Evolutionary conservation across 2,888 invertebrate species (phyloP).

Genomic region (Tetanocera ferruginea): DNA sequence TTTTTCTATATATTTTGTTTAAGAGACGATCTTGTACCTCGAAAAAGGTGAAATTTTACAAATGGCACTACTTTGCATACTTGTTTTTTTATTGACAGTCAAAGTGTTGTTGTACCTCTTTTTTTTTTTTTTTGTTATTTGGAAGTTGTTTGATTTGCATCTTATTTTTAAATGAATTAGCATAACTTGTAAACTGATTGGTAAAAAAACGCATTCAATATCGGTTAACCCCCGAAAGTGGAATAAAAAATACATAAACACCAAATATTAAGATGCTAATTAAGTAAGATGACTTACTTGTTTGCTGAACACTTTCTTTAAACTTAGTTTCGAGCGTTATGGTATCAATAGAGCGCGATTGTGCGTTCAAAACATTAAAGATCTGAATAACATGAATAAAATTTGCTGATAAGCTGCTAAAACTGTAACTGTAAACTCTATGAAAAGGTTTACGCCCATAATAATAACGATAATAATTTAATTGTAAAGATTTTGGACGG

Average conservation of each 20-base stretch:
- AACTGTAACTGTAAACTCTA: neutral
- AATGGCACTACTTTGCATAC: neutral
- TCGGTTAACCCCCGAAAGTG: neutral
- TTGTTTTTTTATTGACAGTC: neutral
- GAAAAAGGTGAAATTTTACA: conserved; percentile 6
- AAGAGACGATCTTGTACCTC: neutral
- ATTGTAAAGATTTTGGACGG: too few species aligned
- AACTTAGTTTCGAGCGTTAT: neutral
- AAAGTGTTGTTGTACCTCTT: neutral
- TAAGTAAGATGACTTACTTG: neutral
- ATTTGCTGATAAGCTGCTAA: neutral
- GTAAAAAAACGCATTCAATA: neutral
- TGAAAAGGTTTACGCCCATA: neutral
- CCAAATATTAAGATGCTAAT: neutral
- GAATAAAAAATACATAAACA: neutral
- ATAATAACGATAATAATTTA: too few species aligned
- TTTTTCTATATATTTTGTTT: neutral
- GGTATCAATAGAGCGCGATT: neutral
- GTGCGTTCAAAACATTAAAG: neutral
- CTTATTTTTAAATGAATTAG: neutral
- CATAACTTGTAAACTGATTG: neutral
- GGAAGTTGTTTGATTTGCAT: neutral
- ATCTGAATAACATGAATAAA: neutral
- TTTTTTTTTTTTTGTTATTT: neutral
- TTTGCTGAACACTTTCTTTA: neutral